Evolutionary conservation across 2,797 vertebrate species (phyloP).

Genomic region (Xenops minutus): DNA sequence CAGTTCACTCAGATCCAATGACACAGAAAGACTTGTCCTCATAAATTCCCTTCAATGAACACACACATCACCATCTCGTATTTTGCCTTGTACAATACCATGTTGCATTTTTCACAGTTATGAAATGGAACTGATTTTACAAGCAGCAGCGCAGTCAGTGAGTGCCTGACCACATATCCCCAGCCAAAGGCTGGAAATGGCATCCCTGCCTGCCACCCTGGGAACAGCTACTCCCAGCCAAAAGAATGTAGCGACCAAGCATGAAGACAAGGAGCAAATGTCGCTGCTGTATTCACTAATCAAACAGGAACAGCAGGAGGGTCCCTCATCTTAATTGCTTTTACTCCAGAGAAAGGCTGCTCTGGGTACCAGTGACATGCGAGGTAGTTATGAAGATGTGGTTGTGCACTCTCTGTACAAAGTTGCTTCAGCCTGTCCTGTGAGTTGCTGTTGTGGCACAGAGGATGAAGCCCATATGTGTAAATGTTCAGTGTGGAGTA

Average conservation of each 20-base stretch:
- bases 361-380: not conserved
- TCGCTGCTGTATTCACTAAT: not conserved
- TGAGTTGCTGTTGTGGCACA: not conserved
- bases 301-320: conserved; percentile 42
- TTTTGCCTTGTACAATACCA: not conserved
- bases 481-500: not conserved
- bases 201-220: conserved; percentile 26
- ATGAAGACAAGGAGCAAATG: conserved; percentile 27
- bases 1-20: not conserved
- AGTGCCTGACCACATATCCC: not conserved
- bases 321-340: conserved; percentile 5
- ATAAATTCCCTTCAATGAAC: not conserved
- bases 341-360: not conserved
- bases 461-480: not conserved
- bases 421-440: not conserved
- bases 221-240: conserved; percentile 6
- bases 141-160: not conserved
- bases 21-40: not conserved
- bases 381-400: accelerated
- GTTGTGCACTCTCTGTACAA: not conserved
- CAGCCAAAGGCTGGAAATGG: not conserved
- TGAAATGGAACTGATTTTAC: not conserved
- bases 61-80: not conserved
- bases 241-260: conserved; percentile 32
- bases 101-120: not conserved